phyloP scores from a whole-genome alignment of 2,113 vertebrate species.

The Pedionomus torquatus region DNA sequence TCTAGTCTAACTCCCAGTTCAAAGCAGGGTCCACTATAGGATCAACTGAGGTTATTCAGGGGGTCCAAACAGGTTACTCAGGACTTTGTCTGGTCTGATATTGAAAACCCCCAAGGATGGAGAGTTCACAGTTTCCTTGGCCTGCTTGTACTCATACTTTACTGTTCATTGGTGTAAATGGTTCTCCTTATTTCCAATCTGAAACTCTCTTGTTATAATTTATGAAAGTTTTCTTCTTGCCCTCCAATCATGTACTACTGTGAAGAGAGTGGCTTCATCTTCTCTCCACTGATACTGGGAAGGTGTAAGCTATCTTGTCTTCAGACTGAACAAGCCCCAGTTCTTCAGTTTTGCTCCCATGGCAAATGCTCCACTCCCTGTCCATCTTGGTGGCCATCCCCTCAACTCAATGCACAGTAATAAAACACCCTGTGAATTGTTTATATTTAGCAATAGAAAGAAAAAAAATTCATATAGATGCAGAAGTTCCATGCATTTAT shows the following conservation, averaged over 20 bases:
- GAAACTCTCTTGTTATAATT: background rate
- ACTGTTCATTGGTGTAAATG: background rate
- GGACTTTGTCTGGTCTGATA: background rate
- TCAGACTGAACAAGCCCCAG: background rate
- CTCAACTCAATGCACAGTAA: background rate
- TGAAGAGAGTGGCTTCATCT: background rate
- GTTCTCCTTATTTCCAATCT: background rate
- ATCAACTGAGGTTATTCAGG: background rate
- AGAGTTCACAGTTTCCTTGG: background rate
- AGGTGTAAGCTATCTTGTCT: background rate
- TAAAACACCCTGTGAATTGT: background rate
- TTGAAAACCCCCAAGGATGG: background rate
- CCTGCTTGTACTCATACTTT: background rate
- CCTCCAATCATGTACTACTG: background rate
- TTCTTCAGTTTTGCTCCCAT: background rate
- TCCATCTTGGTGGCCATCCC: background rate
- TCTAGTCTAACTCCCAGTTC: background rate
- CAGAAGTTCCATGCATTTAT: accelerated
- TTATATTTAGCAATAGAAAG: background rate
- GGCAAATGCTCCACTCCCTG: background rate
- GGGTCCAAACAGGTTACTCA: background rate
- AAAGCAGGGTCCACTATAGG: background rate
- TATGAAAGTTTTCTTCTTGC: background rate
- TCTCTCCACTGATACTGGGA: background rate
- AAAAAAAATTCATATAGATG: background rate